These are phyloP conservation scores for Lycocerus yunnanus DNA, from an alignment of 2,888 invertebrate genomes.

Conservation along the genomic window DNA sequence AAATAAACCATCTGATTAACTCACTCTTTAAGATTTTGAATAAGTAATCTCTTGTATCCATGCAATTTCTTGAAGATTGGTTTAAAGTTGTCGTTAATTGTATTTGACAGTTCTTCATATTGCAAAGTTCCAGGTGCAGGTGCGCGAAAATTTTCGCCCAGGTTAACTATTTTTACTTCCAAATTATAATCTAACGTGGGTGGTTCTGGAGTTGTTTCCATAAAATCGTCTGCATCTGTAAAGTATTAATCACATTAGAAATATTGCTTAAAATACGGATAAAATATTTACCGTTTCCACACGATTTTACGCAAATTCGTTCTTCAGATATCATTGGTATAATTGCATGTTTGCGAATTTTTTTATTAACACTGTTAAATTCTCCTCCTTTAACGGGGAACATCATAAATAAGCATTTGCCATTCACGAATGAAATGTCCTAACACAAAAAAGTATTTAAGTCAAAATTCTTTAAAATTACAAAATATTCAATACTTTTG, in stretches of 20 bases:
- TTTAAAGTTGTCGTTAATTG: constrained; percentile 67
- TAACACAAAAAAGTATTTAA: constrained; percentile 42
- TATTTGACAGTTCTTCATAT: constrained; percentile 71
- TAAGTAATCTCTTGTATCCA: constrained; percentile 73
- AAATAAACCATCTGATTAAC: constrained; percentile 43
- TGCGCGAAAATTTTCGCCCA: constrained; percentile 77
- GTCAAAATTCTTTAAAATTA: neutral
- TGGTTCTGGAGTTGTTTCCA: constrained; percentile 64
- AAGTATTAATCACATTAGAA: neutral
- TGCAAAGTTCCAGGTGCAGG: constrained; percentile 75
- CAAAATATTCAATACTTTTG: constrained; percentile 44
- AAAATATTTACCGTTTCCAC: constrained; percentile 68
- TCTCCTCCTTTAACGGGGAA: constrained; percentile 84
- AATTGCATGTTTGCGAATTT: constrained; percentile 78
- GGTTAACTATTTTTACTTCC: constrained; percentile 72
- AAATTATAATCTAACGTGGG: constrained; percentile 72
- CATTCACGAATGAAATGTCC: constrained; percentile 83
- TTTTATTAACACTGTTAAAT: constrained; percentile 83
- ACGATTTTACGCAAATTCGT: constrained; percentile 82
- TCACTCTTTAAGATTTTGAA: constrained; percentile 74
- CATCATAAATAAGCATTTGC: constrained; percentile 83
- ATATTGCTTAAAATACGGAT: neutral
- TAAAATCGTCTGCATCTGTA: constrained; percentile 59
- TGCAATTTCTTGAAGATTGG: constrained; percentile 65
- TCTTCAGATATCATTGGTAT: constrained; percentile 74